Conservation (phyloP, 2,113 vertebrate species). For the Tamias sibiricus region DNA sequence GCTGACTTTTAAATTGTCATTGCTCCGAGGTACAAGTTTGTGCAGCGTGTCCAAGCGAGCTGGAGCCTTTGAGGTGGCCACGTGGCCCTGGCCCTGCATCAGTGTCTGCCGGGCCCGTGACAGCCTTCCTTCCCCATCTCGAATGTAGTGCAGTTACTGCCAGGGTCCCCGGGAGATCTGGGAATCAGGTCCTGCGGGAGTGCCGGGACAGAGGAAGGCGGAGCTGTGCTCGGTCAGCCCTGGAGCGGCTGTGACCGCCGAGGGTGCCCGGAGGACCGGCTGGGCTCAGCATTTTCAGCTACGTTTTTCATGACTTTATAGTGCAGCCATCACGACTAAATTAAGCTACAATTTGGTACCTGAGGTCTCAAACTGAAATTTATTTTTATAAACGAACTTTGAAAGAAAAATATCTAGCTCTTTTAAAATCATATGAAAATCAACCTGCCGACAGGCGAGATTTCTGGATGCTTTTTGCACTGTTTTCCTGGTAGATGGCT, state of each 20-base stretch:
- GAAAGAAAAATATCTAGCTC: conserved; percentile 73
- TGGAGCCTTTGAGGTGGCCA: rapidly evolving
- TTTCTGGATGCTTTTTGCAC: conserved; percentile 83
- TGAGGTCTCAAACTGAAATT: conserved; percentile 82
- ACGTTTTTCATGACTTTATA: conserved; percentile 83
- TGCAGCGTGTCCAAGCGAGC: conserved; percentile 17
- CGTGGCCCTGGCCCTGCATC: conserved; percentile 55
- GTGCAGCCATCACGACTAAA: conserved; percentile 77
- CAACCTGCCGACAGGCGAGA: conserved; percentile 24
- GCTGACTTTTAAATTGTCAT: background rate
- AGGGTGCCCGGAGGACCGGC: background rate
- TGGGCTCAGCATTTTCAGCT: conserved; percentile 62
- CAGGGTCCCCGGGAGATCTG: no score
- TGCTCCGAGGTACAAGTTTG: conserved; percentile 50
- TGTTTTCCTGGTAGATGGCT: conserved; percentile 21
- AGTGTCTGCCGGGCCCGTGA: conserved; percentile 63
- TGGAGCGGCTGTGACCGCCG: background rate
- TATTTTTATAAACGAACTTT: conserved; percentile 78
- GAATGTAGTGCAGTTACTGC: conserved; percentile 81
- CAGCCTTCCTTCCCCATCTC: conserved; percentile 71
- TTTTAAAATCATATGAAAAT: conserved; percentile 74
- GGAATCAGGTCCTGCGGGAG: conserved; percentile 70
- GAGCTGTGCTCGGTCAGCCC: conserved; percentile 52
- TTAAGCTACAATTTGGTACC: conserved; percentile 84
- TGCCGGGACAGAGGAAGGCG: conserved; percentile 67